Evolutionary conservation across 2,113 vertebrate species (phyloP), one percentile per base, ranked within the genome.

Genomic region (Saimiri boliviensis): DNA sequence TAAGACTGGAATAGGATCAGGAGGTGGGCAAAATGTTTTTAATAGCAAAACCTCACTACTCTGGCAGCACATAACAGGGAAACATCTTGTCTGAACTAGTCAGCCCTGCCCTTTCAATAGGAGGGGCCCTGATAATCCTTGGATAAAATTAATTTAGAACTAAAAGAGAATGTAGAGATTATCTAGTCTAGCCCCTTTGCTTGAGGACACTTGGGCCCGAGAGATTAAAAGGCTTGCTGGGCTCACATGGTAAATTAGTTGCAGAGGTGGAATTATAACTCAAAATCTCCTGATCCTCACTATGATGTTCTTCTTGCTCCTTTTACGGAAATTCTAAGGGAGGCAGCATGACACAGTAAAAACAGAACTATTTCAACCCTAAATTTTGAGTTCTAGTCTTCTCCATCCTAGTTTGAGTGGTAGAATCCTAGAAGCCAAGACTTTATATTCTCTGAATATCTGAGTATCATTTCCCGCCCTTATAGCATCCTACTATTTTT

Each of bases 71-170:
- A 47, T 91, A 71, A 82, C 77, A 92, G 91, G 76, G 45, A 93
- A 93, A 40, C 6, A 70, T 87, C 96, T 95, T 79, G 90, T 95
- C 73, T 96, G 92, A 96, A 96, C 79, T 87, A 66, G 76, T 73
- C 81, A 45, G 42, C 35, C 23, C 71, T 88, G 84, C 79, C 42
- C 81, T 86, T 95, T 91, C 84, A n/a, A 35, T 12, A 85, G 94
- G 40, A 92, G 86, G 63, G 76, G 63, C 25, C 35, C 79, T 90
- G 56, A 58, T 95, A 95, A 96, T 96, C 94, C 91, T 47, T 45
- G 73, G 87, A 87, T 95, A 96, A 87, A 95, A 93, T 97, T 93
- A 95, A 96, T 94, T 96, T 95, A 90, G 70, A 88, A 94, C 93
- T 84, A 77, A 88, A 94, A 94, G 86, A 88, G 84, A 96, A 93